phyloP scores from a whole-genome alignment of 2,888 invertebrate genomes.

The Trimorus sp. region DNA sequence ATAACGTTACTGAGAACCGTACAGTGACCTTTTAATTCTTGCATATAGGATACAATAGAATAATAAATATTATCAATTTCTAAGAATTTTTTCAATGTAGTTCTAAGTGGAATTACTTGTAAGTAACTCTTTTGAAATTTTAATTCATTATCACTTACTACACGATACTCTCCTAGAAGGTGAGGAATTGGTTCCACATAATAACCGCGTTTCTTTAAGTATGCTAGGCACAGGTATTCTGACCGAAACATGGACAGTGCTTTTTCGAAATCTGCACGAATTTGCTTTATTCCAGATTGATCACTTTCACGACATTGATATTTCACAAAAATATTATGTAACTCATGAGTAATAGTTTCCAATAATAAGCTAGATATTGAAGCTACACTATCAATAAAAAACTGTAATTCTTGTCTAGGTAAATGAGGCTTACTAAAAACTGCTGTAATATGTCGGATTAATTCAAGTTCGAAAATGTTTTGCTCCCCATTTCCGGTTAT shows the following conservation, averaged over 20 bases:
- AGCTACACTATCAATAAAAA: slow-evolving; percentile 17
- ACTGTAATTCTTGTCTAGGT: slow-evolving; percentile 24
- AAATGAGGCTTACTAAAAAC: slow-evolving; percentile 32
- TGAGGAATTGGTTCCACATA: slow-evolving; percentile 8
- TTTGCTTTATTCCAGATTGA: not conserved
- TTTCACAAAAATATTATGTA: slow-evolving; percentile 25
- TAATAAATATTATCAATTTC: slow-evolving; percentile 15
- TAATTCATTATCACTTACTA: slow-evolving; percentile 1
- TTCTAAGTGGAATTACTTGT: not conserved
- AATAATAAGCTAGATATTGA: slow-evolving; percentile 25
- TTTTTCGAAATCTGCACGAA: too few species aligned
- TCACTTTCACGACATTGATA: slow-evolving; percentile 13
- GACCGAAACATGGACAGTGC: too few species aligned
- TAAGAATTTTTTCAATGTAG: slow-evolving; percentile 36
- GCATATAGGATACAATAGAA: not conserved
- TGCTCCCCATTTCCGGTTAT: too few species aligned
- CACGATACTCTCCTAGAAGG: slow-evolving; percentile 10
- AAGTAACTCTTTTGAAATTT: slow-evolving; percentile 15
- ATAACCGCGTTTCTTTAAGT: slow-evolving; percentile 5
- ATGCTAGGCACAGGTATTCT: slow-evolving; percentile 11
- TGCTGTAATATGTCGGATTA: slow-evolving; percentile 12
- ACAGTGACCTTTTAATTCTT: not conserved
- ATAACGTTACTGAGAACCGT: not conserved
- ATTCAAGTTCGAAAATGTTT: slow-evolving; percentile 20
- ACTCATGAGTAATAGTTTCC: slow-evolving; percentile 13